phyloP scores from a whole-genome alignment of 2,888 invertebrate genomes.

The Atrina japonica region DNA sequence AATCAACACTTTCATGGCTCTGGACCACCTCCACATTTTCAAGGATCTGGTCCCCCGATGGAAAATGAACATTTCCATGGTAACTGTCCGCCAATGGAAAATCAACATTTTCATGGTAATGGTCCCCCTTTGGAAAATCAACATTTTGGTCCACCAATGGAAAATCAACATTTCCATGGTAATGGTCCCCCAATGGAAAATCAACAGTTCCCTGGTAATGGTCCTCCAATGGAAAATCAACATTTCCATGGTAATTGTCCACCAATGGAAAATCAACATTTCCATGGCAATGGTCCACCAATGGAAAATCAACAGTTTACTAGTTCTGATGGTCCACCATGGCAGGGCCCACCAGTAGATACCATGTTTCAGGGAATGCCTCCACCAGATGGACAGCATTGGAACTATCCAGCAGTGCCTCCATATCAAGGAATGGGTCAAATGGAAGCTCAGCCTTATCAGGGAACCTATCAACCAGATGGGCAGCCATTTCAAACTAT shows the following conservation, averaged over 20 bases:
- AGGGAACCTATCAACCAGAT: background rate
- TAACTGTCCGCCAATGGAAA: no score
- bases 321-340: no score
- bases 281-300: background rate
- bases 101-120: no score
- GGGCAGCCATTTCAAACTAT: background rate
- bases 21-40: slow-evolving; percentile 2
- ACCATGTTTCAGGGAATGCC: no score
- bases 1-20: background rate
- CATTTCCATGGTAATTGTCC: no score
- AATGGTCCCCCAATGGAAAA: background rate
- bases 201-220: background rate
- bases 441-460: background rate
- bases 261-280: no score
- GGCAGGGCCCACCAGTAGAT: no score
- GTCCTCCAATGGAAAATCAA: no score
- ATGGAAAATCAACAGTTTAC: background rate
- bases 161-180: background rate
- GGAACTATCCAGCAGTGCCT: background rate
- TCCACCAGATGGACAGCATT: no score
- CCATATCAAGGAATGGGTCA: background rate
- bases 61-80: background rate
- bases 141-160: slow-evolving; percentile 9
- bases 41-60: slow-evolving; percentile 1
- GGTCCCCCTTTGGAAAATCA: background rate